phyloP scores from a whole-genome alignment of 2,113 vertebrate genomes.

The Mesocricetus auratus region DNA sequence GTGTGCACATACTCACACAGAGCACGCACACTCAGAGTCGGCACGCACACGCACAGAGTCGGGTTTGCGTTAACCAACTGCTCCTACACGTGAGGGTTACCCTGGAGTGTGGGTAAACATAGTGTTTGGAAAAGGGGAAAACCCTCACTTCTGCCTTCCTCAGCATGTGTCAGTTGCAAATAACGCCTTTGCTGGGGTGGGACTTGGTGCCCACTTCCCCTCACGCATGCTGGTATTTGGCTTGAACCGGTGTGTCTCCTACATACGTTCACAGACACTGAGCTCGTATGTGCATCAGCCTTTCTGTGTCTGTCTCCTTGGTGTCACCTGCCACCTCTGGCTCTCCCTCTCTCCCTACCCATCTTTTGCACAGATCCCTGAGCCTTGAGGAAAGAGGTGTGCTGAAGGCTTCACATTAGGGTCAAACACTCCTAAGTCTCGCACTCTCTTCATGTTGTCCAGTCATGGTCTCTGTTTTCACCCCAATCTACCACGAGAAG shows the following conservation, averaged over 20 bases:
- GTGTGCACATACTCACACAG: not conserved
- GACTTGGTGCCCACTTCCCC: not conserved
- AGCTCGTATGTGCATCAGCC: not conserved
- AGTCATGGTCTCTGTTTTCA: not conserved
- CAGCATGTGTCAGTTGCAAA: not conserved
- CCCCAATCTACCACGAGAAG: not conserved
- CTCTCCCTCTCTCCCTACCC: not conserved
- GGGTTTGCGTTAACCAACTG: not conserved
- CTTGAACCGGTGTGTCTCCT: not conserved
- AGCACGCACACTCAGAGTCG: too few species aligned
- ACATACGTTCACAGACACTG: not conserved
- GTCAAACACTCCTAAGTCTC: not conserved
- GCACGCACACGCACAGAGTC: too few species aligned
- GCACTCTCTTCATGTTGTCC: not conserved
- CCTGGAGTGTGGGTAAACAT: not conserved
- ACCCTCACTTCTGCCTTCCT: not conserved
- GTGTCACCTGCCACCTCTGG: not conserved
- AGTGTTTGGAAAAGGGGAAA: not conserved
- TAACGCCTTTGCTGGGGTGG: not conserved
- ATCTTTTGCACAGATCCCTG: not conserved
- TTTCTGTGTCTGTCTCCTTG: not conserved
- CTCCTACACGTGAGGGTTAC: not conserved
- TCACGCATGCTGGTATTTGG: not conserved
- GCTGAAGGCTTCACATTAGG: not conserved
- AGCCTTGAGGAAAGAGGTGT: not conserved